A percentile compares a stretch with the other conserved stretches of the same genome.
These are phyloP conservation scores for Hesperophylax magnus DNA, from an alignment of 1,140 invertebrate genomes.

Conservation along the genomic window DNA sequence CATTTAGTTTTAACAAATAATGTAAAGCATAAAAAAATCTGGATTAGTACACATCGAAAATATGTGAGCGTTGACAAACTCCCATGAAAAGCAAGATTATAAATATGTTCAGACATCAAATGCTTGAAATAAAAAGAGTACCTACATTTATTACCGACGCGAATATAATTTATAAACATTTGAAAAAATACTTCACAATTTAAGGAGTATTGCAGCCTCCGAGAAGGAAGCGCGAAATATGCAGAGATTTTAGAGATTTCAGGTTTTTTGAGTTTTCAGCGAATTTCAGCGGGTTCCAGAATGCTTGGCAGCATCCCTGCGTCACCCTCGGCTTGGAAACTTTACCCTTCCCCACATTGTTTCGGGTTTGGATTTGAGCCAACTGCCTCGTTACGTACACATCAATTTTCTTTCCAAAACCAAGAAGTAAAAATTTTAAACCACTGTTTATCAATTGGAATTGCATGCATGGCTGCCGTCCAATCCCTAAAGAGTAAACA, in stretches of 20 bases:
- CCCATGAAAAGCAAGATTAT: too few relatives aligned
- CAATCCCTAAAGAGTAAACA: neutral
- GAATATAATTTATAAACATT: too few relatives aligned
- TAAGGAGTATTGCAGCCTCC: neutral
- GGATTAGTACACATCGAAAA: too few relatives aligned
- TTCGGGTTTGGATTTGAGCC: conserved; percentile 3
- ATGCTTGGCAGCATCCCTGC: conserved; percentile 10
- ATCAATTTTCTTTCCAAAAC: conserved; percentile 10
- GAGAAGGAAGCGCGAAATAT: neutral
- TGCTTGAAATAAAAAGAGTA: too few relatives aligned
- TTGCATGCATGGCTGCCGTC: neutral
- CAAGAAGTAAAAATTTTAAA: conserved; percentile 21
- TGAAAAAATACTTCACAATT: too few relatives aligned
- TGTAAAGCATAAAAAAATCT: too few relatives aligned
- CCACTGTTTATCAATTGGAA: neutral
- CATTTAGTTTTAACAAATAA: too few relatives aligned
- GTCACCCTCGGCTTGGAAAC: neutral
- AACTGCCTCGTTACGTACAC: conserved; percentile 12
- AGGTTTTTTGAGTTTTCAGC: too few relatives aligned
- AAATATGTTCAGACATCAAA: too few relatives aligned
- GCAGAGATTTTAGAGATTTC: conserved; percentile 14
- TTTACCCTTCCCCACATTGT: conserved; percentile 27
- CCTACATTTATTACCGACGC: too few relatives aligned
- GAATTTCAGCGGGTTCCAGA: neutral
- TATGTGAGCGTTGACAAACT: too few relatives aligned